Base-by-base conservation (phyloP, 2,888 invertebrate genomes). In the Polydrusus pterygomalis region DNA sequence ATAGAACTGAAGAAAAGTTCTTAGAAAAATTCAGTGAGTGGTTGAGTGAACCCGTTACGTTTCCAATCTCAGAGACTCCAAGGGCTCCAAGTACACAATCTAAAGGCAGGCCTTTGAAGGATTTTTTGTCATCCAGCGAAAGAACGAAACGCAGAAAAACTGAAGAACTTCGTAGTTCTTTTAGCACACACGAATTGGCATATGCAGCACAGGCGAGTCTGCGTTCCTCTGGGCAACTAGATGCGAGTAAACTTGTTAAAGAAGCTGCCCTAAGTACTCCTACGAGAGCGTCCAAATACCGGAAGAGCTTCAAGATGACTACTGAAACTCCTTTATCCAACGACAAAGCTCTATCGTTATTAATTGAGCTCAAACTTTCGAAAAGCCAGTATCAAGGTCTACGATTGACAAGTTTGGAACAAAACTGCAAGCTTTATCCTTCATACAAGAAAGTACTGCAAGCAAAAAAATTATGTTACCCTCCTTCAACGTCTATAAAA, bases 351-450 rank as follows among this genome's bases (percentile, higher is more conserved):
- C n/a, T 54, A 13, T 20, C 15, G 15, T 20, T 54, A n/a, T 54
- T 54, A 54, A 54, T 54, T 13, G 54, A 54, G 15, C n/a, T 54
- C 15, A 54, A 20, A 15, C 54, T 54, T 54, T 54, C 15, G 10
- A 54, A 54, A 54, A 54, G 54, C n/a, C 54, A 54, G 54, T 25
- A 54, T 54, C 54, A 54, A 54, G 54, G n/a, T 54, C 54, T 54
- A 54, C 54, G 54, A 54, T n/a, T 54, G n/a, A 54, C 25, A 18
- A 54, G 54, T 25, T 54, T 54, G 18, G 9, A 54, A 25, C 54
- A 54, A 54, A 54, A 10, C 54, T 54, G 54, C 54, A 54, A 15
- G 25, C 54, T 25, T 15, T 54, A 20, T 54, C 54, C 54, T 20
- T 25, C 54, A 11, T 54, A 54, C 15, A 54, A 54, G 18, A 54